Evolutionary conservation across 2,888 invertebrate species (phyloP).

Genomic region (Ochropleura leucogaster): DNA sequence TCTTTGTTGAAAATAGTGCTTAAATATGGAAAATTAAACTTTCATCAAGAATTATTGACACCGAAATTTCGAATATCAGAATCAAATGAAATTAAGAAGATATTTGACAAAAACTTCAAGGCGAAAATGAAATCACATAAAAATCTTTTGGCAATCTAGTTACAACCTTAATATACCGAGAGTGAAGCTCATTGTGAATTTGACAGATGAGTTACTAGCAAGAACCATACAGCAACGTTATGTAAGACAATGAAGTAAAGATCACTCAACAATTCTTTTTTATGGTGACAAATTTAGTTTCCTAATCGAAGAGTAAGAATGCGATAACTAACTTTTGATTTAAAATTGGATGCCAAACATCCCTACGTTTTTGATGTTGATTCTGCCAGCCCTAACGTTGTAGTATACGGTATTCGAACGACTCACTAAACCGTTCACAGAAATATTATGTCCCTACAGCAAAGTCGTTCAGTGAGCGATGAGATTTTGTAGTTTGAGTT

Average conservation of each 20-base stretch:
- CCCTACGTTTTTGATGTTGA: not conserved
- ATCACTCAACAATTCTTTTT: not conserved
- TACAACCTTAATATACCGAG: not conserved
- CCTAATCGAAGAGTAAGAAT: not conserved
- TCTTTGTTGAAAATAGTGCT: not conserved
- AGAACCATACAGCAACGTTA: not conserved
- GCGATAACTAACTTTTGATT: not conserved
- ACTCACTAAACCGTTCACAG: slow-evolving; percentile 45
- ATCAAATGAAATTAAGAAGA: not conserved
- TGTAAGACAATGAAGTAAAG: not conserved
- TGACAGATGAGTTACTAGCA: not conserved
- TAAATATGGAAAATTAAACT: slow-evolving; percentile 15
- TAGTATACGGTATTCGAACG: slow-evolving; percentile 36
- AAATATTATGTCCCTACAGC: slow-evolving; percentile 46
- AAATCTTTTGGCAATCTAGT: not conserved
- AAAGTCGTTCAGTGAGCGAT: slow-evolving; percentile 44
- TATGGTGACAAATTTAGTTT: not conserved
- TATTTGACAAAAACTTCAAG: not conserved
- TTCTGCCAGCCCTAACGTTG: slow-evolving; percentile 40
- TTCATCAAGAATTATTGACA: slow-evolving; percentile 13
- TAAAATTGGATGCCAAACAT: not conserved
- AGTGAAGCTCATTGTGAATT: not conserved
- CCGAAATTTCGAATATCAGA: not conserved
- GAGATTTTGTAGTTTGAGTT: slow-evolving; percentile 57
- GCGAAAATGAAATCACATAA: not conserved